Percentiles rank a stretch among this genome's conserved stretches.
These are phyloP conservation scores for Dunckerocampus dactyliophorus DNA, from an alignment of 2,113 vertebrate species.

Conservation along the genomic window DNA sequence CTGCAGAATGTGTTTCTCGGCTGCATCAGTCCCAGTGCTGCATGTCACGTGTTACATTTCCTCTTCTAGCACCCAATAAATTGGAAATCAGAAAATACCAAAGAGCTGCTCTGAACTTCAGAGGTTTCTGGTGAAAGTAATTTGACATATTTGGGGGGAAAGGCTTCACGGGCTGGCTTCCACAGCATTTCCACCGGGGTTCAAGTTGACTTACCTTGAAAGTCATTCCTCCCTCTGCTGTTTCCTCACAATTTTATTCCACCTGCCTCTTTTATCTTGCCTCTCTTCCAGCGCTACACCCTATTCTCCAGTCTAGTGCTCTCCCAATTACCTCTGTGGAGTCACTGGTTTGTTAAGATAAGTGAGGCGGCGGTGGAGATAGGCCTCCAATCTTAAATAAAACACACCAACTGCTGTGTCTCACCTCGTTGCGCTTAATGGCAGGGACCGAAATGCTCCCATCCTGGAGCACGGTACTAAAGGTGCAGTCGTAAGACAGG, in stretches of 20 bases:
- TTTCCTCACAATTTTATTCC: slow-evolving; percentile 20
- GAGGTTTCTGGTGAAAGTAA: slow-evolving; percentile 4
- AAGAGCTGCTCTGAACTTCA: slow-evolving; percentile 14
- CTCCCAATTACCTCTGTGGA: slow-evolving; percentile 67
- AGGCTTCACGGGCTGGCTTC: slow-evolving; percentile 13
- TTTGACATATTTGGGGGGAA: slow-evolving; percentile 11
- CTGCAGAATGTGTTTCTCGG: not conserved
- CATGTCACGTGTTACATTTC: not conserved
- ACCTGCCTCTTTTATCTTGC: slow-evolving; percentile 20
- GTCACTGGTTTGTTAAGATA: slow-evolving; percentile 70
- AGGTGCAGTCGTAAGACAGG: slow-evolving; percentile 24
- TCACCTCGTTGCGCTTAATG: slow-evolving; percentile 54
- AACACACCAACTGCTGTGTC: slow-evolving; percentile 62
- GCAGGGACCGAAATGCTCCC: slow-evolving; percentile 34
- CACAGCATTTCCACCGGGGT: slow-evolving; percentile 27
- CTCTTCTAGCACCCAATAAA: not conserved
- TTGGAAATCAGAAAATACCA: slow-evolving; percentile 10
- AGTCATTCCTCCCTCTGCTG: slow-evolving; percentile 29
- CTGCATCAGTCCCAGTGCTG: not conserved
- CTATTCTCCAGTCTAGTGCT: slow-evolving; percentile 66
- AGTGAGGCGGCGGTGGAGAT: slow-evolving; percentile 59
- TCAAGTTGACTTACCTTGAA: slow-evolving; percentile 39
- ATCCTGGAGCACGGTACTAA: slow-evolving; percentile 31
- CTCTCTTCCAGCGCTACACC: slow-evolving; percentile 43
- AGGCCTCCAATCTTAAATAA: slow-evolving; percentile 67